A percentile compares a stretch with the other conserved stretches of the same genome.
These are phyloP conservation scores for Oryctes rhinoceros DNA, from an alignment of 1,140 invertebrate genomes.

Conservation along the genomic window DNA sequence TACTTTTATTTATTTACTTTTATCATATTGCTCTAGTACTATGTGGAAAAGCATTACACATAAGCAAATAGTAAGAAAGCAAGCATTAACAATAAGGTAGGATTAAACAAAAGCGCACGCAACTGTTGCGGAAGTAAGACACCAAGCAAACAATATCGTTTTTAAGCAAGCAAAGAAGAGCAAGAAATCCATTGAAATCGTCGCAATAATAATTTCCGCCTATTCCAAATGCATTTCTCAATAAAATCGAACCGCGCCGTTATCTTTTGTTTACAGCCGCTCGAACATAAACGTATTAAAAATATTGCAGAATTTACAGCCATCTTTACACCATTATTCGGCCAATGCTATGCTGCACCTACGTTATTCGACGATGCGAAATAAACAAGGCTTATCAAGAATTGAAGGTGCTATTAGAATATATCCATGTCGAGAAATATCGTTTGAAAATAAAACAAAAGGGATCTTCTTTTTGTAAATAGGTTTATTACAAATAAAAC, in stretches of 20 bases:
- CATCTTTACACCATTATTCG: constrained; percentile 14
- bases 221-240: too few relatives aligned
- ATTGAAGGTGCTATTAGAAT: constrained; percentile 47
- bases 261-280: constrained; percentile 26
- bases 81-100: too few relatives aligned
- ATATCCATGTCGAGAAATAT: background rate
- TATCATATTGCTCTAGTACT: too few relatives aligned
- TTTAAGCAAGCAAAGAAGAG: too few relatives aligned
- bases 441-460: constrained; percentile 15
- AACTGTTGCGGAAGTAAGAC: too few relatives aligned
- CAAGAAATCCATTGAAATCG: too few relatives aligned
- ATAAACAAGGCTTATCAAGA: constrained; percentile 36
- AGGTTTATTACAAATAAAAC: constrained; percentile 40
- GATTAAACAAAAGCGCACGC: too few relatives aligned
- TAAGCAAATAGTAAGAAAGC: too few relatives aligned
- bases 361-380: background rate
- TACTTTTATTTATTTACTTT: too few relatives aligned
- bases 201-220: too few relatives aligned
- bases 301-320: background rate
- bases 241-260: background rate
- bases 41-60: too few relatives aligned
- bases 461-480: constrained; percentile 22
- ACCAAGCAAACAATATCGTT: too few relatives aligned
- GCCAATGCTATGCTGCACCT: constrained; percentile 14
- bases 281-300: background rate